Conservation (phyloP, 2,113 vertebrate genomes). For the Sapayoa aenigma region DNA sequence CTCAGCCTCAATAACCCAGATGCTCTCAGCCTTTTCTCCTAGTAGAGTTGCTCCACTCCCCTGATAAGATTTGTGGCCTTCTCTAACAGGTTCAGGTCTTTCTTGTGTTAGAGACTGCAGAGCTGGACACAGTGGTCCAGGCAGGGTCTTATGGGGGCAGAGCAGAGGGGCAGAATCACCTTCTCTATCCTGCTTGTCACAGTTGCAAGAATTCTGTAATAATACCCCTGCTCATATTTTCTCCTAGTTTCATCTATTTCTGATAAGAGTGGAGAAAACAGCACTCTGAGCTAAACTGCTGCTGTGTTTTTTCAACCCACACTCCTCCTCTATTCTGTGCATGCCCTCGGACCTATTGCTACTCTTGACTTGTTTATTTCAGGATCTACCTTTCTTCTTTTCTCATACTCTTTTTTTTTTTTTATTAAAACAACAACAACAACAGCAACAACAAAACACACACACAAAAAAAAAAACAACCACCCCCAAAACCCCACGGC, state of each 20-base stretch:
- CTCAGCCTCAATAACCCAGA: background rate
- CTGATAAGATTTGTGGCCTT: rapidly evolving
- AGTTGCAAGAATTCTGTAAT: background rate
- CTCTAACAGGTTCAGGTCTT: background rate
- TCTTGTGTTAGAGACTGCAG: background rate
- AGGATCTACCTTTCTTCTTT: background rate
- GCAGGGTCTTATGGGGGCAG: no score
- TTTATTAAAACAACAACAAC: background rate
- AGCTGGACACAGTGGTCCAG: no score
- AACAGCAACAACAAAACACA: no score
- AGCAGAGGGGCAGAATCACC: background rate
- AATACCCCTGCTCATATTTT: background rate
- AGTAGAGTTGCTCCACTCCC: background rate
- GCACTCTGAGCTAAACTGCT: rapidly evolving
- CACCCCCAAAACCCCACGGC: no score
- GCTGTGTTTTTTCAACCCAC: background rate
- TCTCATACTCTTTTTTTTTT: background rate
- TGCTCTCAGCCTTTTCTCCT: background rate
- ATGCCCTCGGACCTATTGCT: rapidly evolving
- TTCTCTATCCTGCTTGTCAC: background rate
- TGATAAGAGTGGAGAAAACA: background rate
- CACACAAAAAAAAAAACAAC: no score
- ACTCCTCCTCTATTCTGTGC: rapidly evolving
- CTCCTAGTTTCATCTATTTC: background rate
- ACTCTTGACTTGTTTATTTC: background rate